phyloP scores from a whole-genome alignment of 1,140 invertebrate genomes.

The Sminthurides bifidus region DNA sequence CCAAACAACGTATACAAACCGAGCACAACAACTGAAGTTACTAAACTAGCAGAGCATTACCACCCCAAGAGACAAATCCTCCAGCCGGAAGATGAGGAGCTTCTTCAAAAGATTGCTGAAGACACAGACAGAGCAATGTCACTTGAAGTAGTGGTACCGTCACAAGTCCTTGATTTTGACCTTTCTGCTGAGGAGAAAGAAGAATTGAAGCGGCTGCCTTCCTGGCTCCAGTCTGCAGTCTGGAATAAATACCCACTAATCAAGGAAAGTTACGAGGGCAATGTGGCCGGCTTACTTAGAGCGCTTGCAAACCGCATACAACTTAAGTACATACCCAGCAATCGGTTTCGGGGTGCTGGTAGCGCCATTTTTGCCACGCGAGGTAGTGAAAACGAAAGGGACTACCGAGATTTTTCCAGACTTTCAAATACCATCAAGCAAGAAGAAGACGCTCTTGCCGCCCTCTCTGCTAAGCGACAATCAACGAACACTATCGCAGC shows the following conservation, averaged over 20 bases:
- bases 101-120: background rate
- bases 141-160: background rate
- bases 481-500: background rate
- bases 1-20: background rate
- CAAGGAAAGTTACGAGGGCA: background rate
- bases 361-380: background rate
- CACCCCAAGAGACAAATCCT: background rate
- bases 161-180: background rate
- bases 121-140: background rate
- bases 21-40: background rate
- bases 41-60: background rate
- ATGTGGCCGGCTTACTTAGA: background rate
- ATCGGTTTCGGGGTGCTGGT: background rate
- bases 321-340: background rate
- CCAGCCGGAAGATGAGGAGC: background rate
- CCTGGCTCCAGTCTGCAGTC: constrained; percentile 5
- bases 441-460: background rate
- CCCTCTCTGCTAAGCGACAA: no score
- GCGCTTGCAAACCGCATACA: constrained; percentile 3
- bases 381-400: background rate
- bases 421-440: background rate
- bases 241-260: background rate
- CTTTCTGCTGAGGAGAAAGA: background rate
- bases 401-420: background rate
- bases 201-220: background rate